Conservation (phyloP, 2,797 vertebrate genomes). For the Cynopterus sphinx region DNA sequence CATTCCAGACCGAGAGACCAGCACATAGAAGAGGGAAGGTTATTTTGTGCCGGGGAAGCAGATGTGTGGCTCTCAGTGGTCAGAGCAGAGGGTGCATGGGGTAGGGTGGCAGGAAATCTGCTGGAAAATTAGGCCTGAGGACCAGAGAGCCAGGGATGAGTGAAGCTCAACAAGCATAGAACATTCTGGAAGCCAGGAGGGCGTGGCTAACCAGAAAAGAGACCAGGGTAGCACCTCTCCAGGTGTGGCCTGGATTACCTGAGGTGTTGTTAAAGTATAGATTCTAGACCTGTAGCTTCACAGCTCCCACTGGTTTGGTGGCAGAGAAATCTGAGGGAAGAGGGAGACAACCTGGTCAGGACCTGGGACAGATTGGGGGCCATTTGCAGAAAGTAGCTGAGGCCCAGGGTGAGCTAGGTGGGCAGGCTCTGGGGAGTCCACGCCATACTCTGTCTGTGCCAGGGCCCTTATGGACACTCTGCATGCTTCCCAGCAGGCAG, state of each 20-base stretch:
- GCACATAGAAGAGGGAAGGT: neutral
- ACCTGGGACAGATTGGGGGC: neutral
- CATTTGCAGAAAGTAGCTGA: neutral
- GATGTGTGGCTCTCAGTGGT: neutral
- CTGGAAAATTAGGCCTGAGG: neutral
- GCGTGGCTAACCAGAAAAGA: rapidly evolving
- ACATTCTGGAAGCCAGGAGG: neutral
- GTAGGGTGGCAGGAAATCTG: neutral
- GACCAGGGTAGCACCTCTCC: neutral
- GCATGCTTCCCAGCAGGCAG: neutral
- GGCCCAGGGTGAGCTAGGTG: neutral
- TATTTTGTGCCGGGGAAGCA: neutral
- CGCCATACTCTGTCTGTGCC: rapidly evolving
- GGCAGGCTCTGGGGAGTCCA: too few relatives aligned
- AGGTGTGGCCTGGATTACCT: neutral
- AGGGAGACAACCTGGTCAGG: neutral
- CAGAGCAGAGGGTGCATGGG: rapidly evolving
- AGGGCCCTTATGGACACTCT: neutral
- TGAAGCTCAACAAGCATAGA: neutral
- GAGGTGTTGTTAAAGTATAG: neutral
- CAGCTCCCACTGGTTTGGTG: neutral
- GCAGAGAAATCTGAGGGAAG: neutral
- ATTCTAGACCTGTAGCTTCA: neutral
- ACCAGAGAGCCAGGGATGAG: neutral
- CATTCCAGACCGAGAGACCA: rapidly evolving